A percentile compares a stretch with the other conserved stretches of the same genome.
These are phyloP conservation scores for Halcyon badia DNA, from an alignment of 2,797 vertebrate genomes.

Conservation along the genomic window DNA sequence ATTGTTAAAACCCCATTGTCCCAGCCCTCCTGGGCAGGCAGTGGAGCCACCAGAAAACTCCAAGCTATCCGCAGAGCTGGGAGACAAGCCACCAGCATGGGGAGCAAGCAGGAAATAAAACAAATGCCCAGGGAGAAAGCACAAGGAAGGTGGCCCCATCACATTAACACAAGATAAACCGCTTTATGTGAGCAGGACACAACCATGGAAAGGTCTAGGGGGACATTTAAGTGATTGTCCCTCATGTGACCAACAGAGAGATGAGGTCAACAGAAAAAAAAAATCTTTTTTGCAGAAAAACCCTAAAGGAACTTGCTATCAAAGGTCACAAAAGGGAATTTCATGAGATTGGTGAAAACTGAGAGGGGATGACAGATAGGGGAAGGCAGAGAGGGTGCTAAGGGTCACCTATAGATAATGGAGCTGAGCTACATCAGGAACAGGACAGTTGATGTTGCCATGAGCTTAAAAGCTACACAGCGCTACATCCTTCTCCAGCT, in stretches of 20 bases:
- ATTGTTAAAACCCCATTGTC: background rate
- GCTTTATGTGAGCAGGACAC: background rate
- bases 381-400: background rate
- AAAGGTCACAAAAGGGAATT: background rate
- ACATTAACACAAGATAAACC: background rate
- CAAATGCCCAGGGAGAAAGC: background rate
- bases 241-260: rapidly evolving
- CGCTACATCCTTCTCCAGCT: background rate
- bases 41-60: background rate
- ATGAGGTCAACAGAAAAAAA: background rate
- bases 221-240: background rate
- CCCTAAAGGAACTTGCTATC: background rate
- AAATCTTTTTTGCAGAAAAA: background rate
- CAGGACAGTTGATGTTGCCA: background rate
- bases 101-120: background rate
- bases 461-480: background rate
- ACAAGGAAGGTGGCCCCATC: background rate
- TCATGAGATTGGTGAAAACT: background rate
- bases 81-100: background rate
- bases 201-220: background rate
- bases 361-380: rapidly evolving
- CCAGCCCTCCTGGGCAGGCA: background rate
- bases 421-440: background rate
- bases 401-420: background rate
- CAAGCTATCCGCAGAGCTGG: rapidly evolving